These are phyloP conservation scores for Carcharodon carcharias DNA, from an alignment of 2,797 vertebrate genomes.

Conservation along the genomic window DNA sequence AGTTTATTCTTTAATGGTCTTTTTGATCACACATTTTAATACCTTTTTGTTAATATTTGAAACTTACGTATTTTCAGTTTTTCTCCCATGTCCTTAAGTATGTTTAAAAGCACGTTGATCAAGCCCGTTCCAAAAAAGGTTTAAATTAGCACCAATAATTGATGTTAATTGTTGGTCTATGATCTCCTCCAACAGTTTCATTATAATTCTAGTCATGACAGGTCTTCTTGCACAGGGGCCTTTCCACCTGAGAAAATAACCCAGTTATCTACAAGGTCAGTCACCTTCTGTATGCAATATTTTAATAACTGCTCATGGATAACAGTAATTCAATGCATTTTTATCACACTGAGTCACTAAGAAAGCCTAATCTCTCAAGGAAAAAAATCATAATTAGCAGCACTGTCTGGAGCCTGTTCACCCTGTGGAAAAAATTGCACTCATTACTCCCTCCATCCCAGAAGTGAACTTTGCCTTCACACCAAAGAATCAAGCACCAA, in stretches of 20 bases:
- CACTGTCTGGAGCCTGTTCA: neutral
- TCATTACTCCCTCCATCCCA: neutral
- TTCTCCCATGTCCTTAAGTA: neutral
- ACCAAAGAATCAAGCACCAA: neutral
- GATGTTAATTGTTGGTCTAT: neutral
- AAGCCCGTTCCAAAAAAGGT: neutral
- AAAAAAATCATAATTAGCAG: neutral
- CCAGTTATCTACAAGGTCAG: neutral
- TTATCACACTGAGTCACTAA: neutral
- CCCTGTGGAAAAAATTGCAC: neutral
- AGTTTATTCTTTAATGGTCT: neutral
- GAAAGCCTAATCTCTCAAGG: neutral
- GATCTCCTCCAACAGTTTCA: neutral
- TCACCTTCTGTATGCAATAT: neutral
- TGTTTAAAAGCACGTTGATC: neutral
- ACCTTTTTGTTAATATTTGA: neutral
- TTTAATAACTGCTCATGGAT: neutral
- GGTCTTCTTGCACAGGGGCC: too few relatives aligned
- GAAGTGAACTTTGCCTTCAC: neutral
- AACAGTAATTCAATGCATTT: neutral
- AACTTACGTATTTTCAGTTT: neutral
- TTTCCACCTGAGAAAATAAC: neutral
- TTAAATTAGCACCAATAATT: neutral
- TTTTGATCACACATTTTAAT: neutral
- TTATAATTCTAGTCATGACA: neutral